These are phyloP conservation scores for Andrena praecox DNA, from an alignment of 2,888 invertebrate genomes.

Conservation along the genomic window DNA sequence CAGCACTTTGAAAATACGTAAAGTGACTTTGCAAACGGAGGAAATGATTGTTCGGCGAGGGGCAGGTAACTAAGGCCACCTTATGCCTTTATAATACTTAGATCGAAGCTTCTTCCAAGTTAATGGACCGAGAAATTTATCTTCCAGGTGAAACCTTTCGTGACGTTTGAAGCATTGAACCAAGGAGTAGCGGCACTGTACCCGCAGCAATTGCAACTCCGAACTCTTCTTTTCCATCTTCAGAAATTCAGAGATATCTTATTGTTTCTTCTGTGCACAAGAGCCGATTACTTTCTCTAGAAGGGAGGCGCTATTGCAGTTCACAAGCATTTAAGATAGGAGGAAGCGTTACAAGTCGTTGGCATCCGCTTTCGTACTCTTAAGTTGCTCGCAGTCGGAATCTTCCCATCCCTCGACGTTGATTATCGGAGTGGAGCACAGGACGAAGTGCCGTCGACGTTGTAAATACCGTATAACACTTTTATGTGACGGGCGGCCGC, in stretches of 20 bases:
- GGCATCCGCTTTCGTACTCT: not conserved
- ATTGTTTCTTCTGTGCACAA: slow-evolving; percentile 26
- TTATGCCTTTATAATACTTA: not conserved
- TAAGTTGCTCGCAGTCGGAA: not conserved
- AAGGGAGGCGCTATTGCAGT: not conserved
- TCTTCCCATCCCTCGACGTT: not conserved
- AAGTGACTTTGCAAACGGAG: not conserved
- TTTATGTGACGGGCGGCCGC: not conserved
- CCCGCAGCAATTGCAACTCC: slow-evolving; percentile 41
- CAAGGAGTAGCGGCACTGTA: slow-evolving; percentile 32
- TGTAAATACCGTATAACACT: slow-evolving; percentile 15
- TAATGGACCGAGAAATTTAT: not conserved
- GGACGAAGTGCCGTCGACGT: not conserved
- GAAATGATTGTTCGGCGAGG: not conserved
- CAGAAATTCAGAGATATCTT: slow-evolving; percentile 3
- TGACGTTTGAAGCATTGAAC: slow-evolving; percentile 18
- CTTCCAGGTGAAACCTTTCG: slow-evolving; percentile 27
- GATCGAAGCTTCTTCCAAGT: not conserved
- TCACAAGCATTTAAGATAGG: slow-evolving; percentile 34
- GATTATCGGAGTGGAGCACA: not conserved
- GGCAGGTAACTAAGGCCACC: slow-evolving; percentile 3
- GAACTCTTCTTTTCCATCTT: slow-evolving; percentile 20
- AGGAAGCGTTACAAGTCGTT: slow-evolving; percentile 1
- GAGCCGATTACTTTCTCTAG: slow-evolving; percentile 1
- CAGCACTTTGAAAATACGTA: slow-evolving; percentile 83